Evolutionary conservation across 2,113 vertebrate genomes (phyloP).

Genomic region (Heteronetta atricapilla): DNA sequence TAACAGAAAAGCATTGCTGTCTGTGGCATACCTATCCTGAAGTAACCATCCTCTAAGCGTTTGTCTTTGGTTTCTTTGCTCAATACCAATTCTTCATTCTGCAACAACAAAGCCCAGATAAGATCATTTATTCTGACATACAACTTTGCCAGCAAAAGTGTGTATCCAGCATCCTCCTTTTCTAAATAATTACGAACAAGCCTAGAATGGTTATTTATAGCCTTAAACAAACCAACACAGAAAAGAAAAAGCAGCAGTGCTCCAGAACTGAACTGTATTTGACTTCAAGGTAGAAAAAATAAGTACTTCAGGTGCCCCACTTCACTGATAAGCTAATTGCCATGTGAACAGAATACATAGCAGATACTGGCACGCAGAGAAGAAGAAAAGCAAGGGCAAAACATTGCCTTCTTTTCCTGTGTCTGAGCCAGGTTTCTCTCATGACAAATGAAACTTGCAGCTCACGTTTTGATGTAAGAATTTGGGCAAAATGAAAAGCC

Average conservation of each 20-base stretch:
- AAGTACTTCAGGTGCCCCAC: background rate
- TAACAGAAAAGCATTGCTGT: background rate
- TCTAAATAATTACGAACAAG: background rate
- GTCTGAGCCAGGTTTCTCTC: background rate
- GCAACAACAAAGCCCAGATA: slow-evolving; percentile 32
- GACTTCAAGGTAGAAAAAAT: background rate
- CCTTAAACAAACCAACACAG: background rate
- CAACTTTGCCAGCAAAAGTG: background rate
- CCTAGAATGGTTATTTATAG: background rate
- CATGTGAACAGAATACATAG: background rate
- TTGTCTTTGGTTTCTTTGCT: slow-evolving; percentile 93
- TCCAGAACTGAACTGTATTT: background rate
- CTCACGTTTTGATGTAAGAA: background rate
- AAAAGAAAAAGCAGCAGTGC: background rate
- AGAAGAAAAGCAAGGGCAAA: background rate
- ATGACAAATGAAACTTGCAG: background rate
- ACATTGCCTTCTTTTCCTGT: background rate
- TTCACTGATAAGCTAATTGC: background rate
- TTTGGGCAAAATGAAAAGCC: background rate
- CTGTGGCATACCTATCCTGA: slow-evolving; percentile 87
- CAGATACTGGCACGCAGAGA: background rate
- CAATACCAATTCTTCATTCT: slow-evolving; percentile 79
- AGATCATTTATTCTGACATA: background rate
- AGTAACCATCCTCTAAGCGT: slow-evolving; percentile 91
- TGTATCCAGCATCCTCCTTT: background rate